Percentiles rank a stretch among this genome's conserved stretches.
phyloP scores from a whole-genome alignment of 35 echinoderm and acorn worm species.

The Apostichopus parvimensis region DNA sequence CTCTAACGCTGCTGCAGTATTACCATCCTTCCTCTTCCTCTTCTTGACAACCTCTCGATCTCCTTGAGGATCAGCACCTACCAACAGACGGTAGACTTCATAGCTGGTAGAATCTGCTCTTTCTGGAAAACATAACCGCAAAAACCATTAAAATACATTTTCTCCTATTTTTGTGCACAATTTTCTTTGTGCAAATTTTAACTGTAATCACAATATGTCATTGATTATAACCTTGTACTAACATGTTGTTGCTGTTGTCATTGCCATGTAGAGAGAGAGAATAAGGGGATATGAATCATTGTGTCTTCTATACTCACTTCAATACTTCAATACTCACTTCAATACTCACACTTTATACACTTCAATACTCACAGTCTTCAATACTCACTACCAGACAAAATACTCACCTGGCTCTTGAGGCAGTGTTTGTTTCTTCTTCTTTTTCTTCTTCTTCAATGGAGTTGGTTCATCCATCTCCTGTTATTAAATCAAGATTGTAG shows the following conservation, averaged over 20 bases:
- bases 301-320: background rate
- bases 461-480: constrained; percentile 54
- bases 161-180: too few species aligned
- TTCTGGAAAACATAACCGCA: constrained; percentile 19
- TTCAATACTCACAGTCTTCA: too few species aligned
- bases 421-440: constrained; percentile 69
- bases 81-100: constrained; percentile 46
- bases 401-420: constrained; percentile 28
- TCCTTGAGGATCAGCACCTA: constrained; percentile 46
- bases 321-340: too few species aligned
- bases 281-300: background rate
- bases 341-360: too few species aligned
- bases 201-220: too few species aligned
- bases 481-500: background rate
- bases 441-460: constrained; percentile 65
- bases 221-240: too few species aligned
- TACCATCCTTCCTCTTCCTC: constrained; percentile 63
- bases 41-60: constrained; percentile 66
- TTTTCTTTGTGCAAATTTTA: too few species aligned
- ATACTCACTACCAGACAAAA: too few species aligned
- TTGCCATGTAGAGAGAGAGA: too few species aligned
- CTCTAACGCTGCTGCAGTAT: background rate
- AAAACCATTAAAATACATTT: background rate
- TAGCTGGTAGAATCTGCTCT: constrained; percentile 42
- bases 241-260: too few species aligned